Base-by-base conservation (phyloP, 37 sponge, comb jelly and placozoan species). In the Diacarnus erythraeanus region DNA sequence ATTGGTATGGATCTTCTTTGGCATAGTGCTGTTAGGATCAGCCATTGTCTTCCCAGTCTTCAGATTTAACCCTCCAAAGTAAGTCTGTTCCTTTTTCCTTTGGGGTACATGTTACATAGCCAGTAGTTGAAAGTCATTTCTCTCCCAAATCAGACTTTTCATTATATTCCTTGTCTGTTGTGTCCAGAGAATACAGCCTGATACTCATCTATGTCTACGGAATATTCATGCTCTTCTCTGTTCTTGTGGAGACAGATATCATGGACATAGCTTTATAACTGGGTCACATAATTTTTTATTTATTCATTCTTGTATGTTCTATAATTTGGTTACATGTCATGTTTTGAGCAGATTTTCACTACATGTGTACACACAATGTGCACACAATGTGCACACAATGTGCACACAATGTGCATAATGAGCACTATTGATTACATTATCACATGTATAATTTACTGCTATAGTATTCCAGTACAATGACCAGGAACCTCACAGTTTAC, bases 1-100 rank as follows among this genome's bases (percentile, higher is more conserved):
- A 57, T 59, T 91, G 31, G 86, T 83, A 1, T 91, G 92, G 92
- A 87, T 87, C 4, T 86, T 87, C 84, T 81, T 91, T 1, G 89
- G 84, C 38, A 57, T 82, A 26, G 56, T 71, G 3, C 71, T 91
- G 0, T 38, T 87, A 26, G 66, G 67, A 20, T 81, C 60, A 71
- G 63, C 64, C 0, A 42, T 78, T 30, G 80, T 82, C 20, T 88
- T 91, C 31, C 89, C 89, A 25, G 15, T 86, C n/a, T 83, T 74
- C 57, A 83, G 47, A 38, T 91, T 87, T 58, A 44, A 78, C 33
- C 92, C 92, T 27, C 92, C 92, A 42, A 82, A 77, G 92, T 91
- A 43, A 37, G 77, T 76, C 12, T 15, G 51, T 47, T 15, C 10
- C 51, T 47, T 12, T 47, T 12, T 47, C 51, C 12, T 12, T 47